Evolutionary conservation across 1,140 invertebrate genomes (phyloP), one percentile per base, ranked within the genome.

Genomic region (Eumeta japonica): DNA sequence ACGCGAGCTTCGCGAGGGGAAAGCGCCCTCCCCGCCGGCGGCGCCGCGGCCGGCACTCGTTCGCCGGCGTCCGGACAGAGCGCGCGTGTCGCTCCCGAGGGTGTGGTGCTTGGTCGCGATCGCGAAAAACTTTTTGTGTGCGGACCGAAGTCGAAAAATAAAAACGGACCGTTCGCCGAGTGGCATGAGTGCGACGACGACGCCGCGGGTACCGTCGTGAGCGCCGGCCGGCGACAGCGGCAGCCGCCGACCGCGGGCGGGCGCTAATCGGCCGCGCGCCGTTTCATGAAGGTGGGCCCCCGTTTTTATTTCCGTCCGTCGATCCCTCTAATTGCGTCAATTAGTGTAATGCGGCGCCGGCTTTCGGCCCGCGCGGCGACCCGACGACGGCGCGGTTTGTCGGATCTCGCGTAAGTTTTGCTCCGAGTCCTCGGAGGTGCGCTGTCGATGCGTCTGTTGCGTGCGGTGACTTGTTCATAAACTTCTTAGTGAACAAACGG

Each of bases 281-380:
- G 62, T 66, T 74, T 71, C 66, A 74, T 74, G 70, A 74, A 74
- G 70, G 70, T 74, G 62, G 71, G 66, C 58, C 58, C 61, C 64
- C n/a, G n/a, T 63, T 71, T 71, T 74, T 74, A 70, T 71, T 74
- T 74, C 66, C 64, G 66, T 74, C 70, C 63, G 60, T 58, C 66
- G 68, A 71, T 74, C 70, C 64, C 66, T 74, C 66, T 74, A 74
- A 74, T 74, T 74, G 65, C 66, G 57, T 71, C 70, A 71, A 74
- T 74, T 74, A 74, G 70, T 70, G 63, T 74, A 74, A 70, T 74
- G 65, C 60, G 66, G 63, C 60, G 66, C 71, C 70, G 67, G 64
- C 58, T 71, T 65, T 65, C 58, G n/a, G n/a, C n/a, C n/a, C n/a
- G n/a, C n/a, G n/a, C n/a, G n/a, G n/a, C n/a, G n/a, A n/a, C n/a